Base-by-base conservation (phyloP, 2,113 vertebrate species). In the Tympanuchus pallidicinctus region DNA sequence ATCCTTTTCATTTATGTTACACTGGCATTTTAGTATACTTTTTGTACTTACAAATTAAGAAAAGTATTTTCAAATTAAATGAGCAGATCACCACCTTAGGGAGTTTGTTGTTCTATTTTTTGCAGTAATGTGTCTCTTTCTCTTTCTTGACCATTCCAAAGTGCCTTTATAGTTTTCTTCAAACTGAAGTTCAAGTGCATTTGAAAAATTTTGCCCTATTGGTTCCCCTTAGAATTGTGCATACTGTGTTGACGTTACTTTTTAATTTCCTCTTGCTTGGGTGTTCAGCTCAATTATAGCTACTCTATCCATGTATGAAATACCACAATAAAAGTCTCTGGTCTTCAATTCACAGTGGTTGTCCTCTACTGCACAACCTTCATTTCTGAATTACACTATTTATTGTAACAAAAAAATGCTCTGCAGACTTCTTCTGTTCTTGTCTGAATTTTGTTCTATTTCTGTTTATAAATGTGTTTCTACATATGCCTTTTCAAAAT, bases 211-310 rank as follows among this genome's bases (percentile, higher is more conserved):
- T 16, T 69, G 10, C 50, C 42, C 10, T 63, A 27, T 60, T 27
- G 45, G 0, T 77, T 66, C 27, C 13, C 6, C 16, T 73, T 47
- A 19, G 2, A 66, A 25, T n/a, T 17, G 6, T 1, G 1, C 5
- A 47, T 30, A 72, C 7, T 34, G 17, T n/a, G 24, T 4, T 19
- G 12, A 30, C 18, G 18, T 71, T 21, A 32, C 5, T 34, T 56
- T 8, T 66, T 45, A 50, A 8, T 36, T 17, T 67, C 5, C 12
- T 27, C 19, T 88, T 84, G 60, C 24, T 32, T 30, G 32, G 5
- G 18, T 57, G 16, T 88, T 86, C 50, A 73, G 14, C 47, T 74
- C 10, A 7, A 40, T 40, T 48, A 5, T 43, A 43, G 7, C 73
- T 88, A 63, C 18, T 59, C 15, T 92, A 10, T 27, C 12, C 8